Percentiles rank a stretch among this genome's conserved stretches.
Evolutionary conservation across 2,113 vertebrate genomes (phyloP).

Genomic region (Butorides virescens): DNA sequence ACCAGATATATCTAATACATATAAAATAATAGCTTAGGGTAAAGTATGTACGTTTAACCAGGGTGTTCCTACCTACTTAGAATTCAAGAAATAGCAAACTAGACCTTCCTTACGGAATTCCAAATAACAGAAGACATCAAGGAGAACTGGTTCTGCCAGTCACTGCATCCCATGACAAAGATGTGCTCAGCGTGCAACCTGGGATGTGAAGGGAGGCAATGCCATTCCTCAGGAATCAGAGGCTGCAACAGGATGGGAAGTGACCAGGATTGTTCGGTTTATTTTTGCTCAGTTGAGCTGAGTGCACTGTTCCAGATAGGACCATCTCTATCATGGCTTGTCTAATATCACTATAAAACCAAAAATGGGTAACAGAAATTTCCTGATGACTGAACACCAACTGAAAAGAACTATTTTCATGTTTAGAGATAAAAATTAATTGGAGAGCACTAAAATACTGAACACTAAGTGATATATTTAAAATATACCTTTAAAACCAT

Average conservation of each 20-base stretch:
- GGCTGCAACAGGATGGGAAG: not conserved
- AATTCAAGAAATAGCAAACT: not conserved
- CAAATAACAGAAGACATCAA: not conserved
- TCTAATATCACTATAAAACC: conserved; percentile 1
- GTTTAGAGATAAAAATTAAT: not conserved
- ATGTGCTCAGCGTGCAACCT: not conserved
- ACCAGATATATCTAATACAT: not conserved
- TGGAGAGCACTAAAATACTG: not conserved
- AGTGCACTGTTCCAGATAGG: not conserved
- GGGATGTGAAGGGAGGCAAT: not conserved
- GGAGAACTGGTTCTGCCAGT: not conserved
- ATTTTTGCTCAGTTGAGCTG: not conserved
- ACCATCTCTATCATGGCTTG: not conserved
- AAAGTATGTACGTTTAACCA: not conserved
- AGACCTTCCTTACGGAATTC: not conserved
- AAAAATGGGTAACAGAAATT: not conserved
- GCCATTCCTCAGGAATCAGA: not conserved
- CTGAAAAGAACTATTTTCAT: not conserved
- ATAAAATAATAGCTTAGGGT: not conserved
- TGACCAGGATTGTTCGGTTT: not conserved
- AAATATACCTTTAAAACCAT: not conserved
- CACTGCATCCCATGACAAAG: not conserved
- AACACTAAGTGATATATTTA: not conserved
- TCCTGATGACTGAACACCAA: not conserved
- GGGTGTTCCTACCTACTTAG: not conserved